Base-by-base conservation (phyloP, 2,113 vertebrate species). In the Crotalus helleri region DNA sequence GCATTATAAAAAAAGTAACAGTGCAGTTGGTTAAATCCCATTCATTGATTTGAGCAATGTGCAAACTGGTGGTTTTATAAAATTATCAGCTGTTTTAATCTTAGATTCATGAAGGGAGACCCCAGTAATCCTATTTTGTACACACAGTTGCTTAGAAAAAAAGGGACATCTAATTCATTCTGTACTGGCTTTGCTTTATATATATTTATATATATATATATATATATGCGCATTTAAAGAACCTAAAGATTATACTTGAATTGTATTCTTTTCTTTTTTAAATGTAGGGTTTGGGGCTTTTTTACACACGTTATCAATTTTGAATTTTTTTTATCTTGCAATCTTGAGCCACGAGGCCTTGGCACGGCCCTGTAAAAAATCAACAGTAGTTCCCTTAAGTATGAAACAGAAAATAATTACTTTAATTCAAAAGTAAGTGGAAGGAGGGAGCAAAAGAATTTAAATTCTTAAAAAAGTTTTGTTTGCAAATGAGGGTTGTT, bases 321-420 rank as follows among this genome's bases (percentile, higher is more conserved):
- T 98, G 98, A 98, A 99, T 98, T 21, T 98, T 98, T 98, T 98
- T 98, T 98, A 98, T 98, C 98, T 98, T 99, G 98, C 98, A 98
- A 96, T 98, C 98, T 99, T 99, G 98, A 99, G 98, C 98, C 98
- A 98, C 97, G 97, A 98, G 98, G 98, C 98, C 89, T 53, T 90
- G 86, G 57, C 92, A 96, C 96, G 96, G 95, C 95, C 95, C 98
- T 97, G 93, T 95, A 96, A 96, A 95, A 91, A 96, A 33, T 69
- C 91, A 0, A 96, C 93, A 96, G 95, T 97, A 97, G 98, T 98
- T 98, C 98, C 98, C 98, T 98, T 98, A 99, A 98, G 98, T 98
- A 98, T 98, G 98, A 98, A 98, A 39, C 21, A 54, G 98, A 98
- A 98, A 97, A 98, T 98, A 96, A 95, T 88, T 94, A 95, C 97